Evolutionary conservation across 2,888 invertebrate species (phyloP), one percentile per base, ranked within the genome.

Genomic region (Didymodactylos carnosus): DNA sequence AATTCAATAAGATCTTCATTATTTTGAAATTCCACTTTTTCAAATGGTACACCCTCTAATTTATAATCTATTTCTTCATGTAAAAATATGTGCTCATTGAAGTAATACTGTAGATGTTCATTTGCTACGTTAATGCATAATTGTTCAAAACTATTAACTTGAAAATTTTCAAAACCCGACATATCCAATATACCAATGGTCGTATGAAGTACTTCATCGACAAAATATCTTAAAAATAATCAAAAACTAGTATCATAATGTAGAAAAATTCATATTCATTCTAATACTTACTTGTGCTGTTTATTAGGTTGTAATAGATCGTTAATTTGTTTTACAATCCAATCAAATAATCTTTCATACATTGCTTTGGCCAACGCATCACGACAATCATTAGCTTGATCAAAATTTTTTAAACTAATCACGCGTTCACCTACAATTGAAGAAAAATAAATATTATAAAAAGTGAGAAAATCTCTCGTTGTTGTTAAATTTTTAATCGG

Each of bases 111-210:
- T 41, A 82, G 79, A 77, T 81, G 80, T 72, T 82, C 82, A 77
- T 82, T 82, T 75, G 82, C 80, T 70, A 80, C 77, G 76, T 82
- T 82, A 62, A 82, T 82, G 75, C 82, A 82, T 75, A 82, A 78
- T 75, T 81, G 81, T 73, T 81, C 81, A 71, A 81, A 78, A 70
- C 80, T 79, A 76, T 81, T 81, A 6, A 72, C 46, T 19, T 75
- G 49, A 23, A 80, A 76, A 73, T 79, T 79, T 76, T 81, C 81
- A 77, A 81, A 81, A 5, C 81, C 81, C 69, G 80, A 80, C 53
- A 81, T 80, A 73, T 81, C 81, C 29, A 81, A 76, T 40, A 81
- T 79, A 8, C 80, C 79, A 51, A 80, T n/a, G n/a, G n/a, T 79
- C 23, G 70, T 40, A 40, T 25, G 70, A 25, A 14, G 35, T 5